These are phyloP conservation scores for Lapara coniferarum DNA, from an alignment of 2,888 invertebrate species.

Conservation along the genomic window DNA sequence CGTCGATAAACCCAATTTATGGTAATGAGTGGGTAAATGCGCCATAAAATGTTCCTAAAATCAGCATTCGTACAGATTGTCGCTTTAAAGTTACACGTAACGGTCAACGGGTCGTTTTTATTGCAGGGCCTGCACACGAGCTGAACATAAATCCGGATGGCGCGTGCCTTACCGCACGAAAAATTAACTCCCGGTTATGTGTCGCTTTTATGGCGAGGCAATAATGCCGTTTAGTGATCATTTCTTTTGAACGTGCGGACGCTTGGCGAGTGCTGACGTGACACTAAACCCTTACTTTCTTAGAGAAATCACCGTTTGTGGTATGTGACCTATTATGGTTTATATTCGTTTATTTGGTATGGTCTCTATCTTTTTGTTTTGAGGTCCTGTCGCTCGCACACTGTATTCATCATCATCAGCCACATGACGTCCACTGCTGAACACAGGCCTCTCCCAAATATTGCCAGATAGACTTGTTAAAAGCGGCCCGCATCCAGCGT, in stretches of 20 bases:
- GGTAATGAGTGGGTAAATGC: constrained; percentile 6
- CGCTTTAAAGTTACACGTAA: constrained; percentile 27
- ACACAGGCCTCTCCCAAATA: too few species aligned
- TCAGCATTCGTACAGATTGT: constrained; percentile 17
- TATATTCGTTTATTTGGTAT: too few species aligned
- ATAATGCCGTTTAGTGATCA: constrained; percentile 57
- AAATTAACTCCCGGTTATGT: constrained; percentile 64
- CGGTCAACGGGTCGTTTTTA: constrained; percentile 57
- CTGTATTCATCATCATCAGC: too few species aligned
- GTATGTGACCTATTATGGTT: too few species aligned
- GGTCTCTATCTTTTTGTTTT: too few species aligned
- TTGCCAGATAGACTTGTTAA: too few species aligned
- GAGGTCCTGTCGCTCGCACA: too few species aligned
- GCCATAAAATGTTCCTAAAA: constrained; percentile 13
- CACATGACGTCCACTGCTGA: too few species aligned
- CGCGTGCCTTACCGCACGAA: constrained; percentile 62
- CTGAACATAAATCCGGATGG: constrained; percentile 61
- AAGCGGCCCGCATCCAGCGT: too few species aligned
- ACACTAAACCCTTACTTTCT: neutral
- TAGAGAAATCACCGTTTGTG: neutral
- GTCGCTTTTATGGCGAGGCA: constrained; percentile 56
- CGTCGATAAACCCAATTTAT: neutral
- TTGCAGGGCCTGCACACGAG: constrained; percentile 52
- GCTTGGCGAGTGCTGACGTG: constrained; percentile 27
- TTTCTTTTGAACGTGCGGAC: constrained; percentile 50